Percentiles rank a stretch among this genome's conserved stretches.
phyloP scores from a whole-genome alignment of 1,140 invertebrate species.

The Musca vetustissima region DNA sequence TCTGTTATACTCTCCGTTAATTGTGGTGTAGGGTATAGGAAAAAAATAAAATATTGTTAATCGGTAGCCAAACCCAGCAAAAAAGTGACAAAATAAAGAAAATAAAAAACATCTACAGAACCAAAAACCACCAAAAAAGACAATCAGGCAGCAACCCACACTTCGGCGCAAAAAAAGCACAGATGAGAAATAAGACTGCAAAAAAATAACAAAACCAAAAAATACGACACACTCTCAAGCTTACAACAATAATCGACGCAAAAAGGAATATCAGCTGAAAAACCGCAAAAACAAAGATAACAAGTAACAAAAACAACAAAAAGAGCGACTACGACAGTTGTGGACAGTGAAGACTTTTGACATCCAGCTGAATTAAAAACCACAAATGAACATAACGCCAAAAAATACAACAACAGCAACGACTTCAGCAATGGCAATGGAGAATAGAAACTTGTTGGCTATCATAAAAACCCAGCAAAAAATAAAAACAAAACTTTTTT shows the following conservation, averaged over 20 bases:
- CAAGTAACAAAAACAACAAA: slow-evolving; percentile 1
- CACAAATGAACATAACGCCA: background rate
- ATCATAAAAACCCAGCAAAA: background rate
- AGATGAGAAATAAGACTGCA: too few relatives aligned
- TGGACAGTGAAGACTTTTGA: background rate
- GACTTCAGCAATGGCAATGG: background rate
- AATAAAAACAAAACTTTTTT: background rate
- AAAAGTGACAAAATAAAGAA: too few relatives aligned
- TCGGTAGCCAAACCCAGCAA: too few relatives aligned
- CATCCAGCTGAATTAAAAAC: background rate
- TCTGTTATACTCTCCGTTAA: too few relatives aligned
- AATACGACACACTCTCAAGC: too few relatives aligned
- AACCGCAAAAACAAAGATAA: background rate
- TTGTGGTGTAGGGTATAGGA: too few relatives aligned
- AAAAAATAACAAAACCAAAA: background rate
- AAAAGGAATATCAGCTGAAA: background rate
- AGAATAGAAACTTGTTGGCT: background rate
- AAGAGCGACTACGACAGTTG: background rate
- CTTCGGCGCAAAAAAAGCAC: too few relatives aligned
- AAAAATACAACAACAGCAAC: background rate
- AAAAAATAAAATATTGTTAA: too few relatives aligned
- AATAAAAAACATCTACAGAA: too few relatives aligned
- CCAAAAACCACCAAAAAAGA: too few relatives aligned
- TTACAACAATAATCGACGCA: background rate
- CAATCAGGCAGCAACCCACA: too few relatives aligned